phyloP scores from a whole-genome alignment of 2,888 invertebrate genomes.

The Ferrisia virgata region DNA sequence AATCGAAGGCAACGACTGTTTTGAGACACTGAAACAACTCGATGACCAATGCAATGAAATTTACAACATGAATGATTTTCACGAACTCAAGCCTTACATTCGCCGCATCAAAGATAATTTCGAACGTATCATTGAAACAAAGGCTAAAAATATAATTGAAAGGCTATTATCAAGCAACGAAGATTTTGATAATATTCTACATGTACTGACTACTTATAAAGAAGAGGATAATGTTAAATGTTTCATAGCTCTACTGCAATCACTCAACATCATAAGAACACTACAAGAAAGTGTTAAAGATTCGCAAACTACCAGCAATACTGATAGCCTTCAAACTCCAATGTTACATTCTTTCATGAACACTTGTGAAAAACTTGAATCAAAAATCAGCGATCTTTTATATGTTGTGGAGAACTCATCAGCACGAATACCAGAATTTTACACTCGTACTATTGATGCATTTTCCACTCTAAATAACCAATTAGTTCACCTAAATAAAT shows the following conservation, averaged over 20 bases:
- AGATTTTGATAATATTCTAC: background rate
- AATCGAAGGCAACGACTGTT: background rate
- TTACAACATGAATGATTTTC: background rate
- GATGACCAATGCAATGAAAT: background rate
- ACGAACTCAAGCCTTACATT: background rate
- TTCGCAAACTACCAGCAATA: conserved; percentile 9
- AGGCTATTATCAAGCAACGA: background rate
- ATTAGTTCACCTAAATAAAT: conserved; percentile 46
- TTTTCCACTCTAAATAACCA: conserved; percentile 42
- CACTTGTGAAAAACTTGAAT: conserved; percentile 27
- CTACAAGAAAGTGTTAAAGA: conserved; percentile 36
- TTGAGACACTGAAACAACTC: background rate
- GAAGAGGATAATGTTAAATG: conserved; percentile 38
- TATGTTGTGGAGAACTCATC: conserved; percentile 32
- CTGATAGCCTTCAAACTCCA: conserved; percentile 33
- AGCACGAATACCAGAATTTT: conserved; percentile 15
- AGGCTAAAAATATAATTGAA: conserved; percentile 4
- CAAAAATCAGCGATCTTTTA: conserved; percentile 27
- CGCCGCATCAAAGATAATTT: conserved; percentile 16
- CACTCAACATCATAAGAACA: conserved; percentile 33
- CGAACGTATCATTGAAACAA: background rate
- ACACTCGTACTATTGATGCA: conserved; percentile 18
- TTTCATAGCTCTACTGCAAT: conserved; percentile 35
- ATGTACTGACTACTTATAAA: background rate
- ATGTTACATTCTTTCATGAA: conserved; percentile 30